These are phyloP conservation scores for Malacosoma neustria DNA, from an alignment of 2,888 invertebrate species.

Conservation along the genomic window DNA sequence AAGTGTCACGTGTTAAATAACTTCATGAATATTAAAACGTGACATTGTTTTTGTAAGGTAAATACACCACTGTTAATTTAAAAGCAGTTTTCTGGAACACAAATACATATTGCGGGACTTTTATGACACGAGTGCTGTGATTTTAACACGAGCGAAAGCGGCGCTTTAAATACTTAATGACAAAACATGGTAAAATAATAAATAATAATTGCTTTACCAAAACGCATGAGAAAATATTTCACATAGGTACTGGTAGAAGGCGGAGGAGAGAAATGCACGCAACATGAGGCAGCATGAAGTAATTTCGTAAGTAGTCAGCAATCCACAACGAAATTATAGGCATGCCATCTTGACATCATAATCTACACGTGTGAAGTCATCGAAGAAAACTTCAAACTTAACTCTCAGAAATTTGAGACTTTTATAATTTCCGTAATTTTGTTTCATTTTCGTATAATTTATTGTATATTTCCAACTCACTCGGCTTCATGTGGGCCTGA, in stretches of 20 bases:
- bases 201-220: slow-evolving; percentile 21
- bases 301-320: slow-evolving; percentile 18
- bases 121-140: not conserved
- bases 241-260: not conserved
- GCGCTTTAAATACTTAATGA: not conserved
- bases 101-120: not conserved
- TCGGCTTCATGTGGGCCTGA: too few relatives aligned
- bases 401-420: slow-evolving; percentile 14
- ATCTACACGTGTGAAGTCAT: slow-evolving; percentile 13
- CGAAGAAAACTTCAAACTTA: slow-evolving; percentile 11
- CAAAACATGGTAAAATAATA: slow-evolving; percentile 2
- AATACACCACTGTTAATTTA: not conserved
- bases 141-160: not conserved
- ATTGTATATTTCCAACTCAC: too few relatives aligned
- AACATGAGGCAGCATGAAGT: slow-evolving; percentile 36
- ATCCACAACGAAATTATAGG: slow-evolving; percentile 27
- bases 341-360: slow-evolving; percentile 27
- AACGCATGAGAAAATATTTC: slow-evolving; percentile 15
- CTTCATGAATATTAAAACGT: not conserved
- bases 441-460: too few relatives aligned
- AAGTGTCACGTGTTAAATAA: not conserved
- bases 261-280: slow-evolving; percentile 17
- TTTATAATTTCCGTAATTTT: too few relatives aligned
- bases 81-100: not conserved
- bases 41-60: not conserved